Evolutionary conservation across 2,797 vertebrate species (phyloP).

Genomic region (Sebastes steindachneri): DNA sequence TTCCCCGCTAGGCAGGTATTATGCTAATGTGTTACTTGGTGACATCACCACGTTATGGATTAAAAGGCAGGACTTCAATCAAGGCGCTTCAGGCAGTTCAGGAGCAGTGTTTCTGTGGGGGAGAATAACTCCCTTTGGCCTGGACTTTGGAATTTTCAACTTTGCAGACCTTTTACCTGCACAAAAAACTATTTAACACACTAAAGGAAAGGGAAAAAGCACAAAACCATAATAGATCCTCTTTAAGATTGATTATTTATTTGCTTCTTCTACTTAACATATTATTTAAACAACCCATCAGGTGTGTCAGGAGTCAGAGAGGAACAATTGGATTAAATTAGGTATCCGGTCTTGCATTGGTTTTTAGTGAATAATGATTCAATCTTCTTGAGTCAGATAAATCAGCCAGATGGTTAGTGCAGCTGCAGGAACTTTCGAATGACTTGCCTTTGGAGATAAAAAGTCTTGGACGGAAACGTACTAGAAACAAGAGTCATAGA

Average conservation of each 20-base stretch:
- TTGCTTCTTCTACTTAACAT: slow-evolving; percentile 4
- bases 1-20: too few species aligned
- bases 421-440: slow-evolving; percentile 71
- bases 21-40: too few species aligned
- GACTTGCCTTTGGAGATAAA: slow-evolving; percentile 97
- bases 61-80: too few species aligned
- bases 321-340: background rate
- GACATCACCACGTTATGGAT: too few species aligned
- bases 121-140: too few species aligned
- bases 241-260: slow-evolving; percentile 13
- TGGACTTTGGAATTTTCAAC: too few species aligned
- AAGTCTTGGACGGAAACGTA: slow-evolving; percentile 89
- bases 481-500: slow-evolving; percentile 82
- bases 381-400: slow-evolving; percentile 15
- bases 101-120: too few species aligned
- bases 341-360: background rate
- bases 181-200: too few species aligned
- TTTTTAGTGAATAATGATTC: slow-evolving; percentile 33
- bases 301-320: background rate
- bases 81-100: accelerated
- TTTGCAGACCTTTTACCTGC: too few species aligned
- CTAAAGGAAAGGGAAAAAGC: too few species aligned
- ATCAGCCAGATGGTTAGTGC: slow-evolving; percentile 59
- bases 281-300: background rate
- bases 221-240: too few species aligned